These are phyloP conservation scores for Hyppa rectilinea DNA, from an alignment of 2,888 invertebrate species.

Conservation along the genomic window DNA sequence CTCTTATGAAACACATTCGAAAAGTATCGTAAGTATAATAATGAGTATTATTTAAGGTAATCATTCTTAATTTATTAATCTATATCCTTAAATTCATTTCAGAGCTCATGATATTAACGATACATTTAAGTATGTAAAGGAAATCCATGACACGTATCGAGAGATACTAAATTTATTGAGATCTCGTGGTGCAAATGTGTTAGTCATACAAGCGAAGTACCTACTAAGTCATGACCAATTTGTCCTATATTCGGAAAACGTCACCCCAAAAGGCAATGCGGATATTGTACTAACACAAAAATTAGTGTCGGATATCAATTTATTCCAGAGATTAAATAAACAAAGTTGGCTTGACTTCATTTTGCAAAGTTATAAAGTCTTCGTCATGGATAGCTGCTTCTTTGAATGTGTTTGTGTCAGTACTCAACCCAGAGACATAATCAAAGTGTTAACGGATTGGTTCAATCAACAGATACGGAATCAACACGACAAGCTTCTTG, in stretches of 20 bases:
- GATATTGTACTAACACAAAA: conserved; percentile 78
- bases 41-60: neutral
- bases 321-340: conserved; percentile 83
- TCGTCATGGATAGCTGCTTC: conserved; percentile 88
- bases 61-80: conserved; percentile 4
- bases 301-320: conserved; percentile 72
- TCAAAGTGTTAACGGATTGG: conserved; percentile 82
- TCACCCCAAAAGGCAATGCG: conserved; percentile 78
- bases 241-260: conserved; percentile 77
- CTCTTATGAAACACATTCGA: conserved; percentile 83
- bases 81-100: conserved; percentile 55
- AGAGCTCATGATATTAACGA: conserved; percentile 79
- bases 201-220: conserved; percentile 80
- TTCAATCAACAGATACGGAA: conserved; percentile 79
- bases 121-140: conserved; percentile 79
- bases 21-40: conserved; percentile 79
- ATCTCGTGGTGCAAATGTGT: conserved; percentile 82
- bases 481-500: conserved; percentile 74
- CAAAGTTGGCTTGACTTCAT: conserved; percentile 92
- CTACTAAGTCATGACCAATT: conserved; percentile 85
- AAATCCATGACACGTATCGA: conserved; percentile 83
- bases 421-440: conserved; percentile 77
- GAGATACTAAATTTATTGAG: conserved; percentile 81
- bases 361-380: conserved; percentile 91
- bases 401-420: conserved; percentile 85